Evolutionary conservation across 2,113 vertebrate species (phyloP).

Genomic region (Lagopus leucura): DNA sequence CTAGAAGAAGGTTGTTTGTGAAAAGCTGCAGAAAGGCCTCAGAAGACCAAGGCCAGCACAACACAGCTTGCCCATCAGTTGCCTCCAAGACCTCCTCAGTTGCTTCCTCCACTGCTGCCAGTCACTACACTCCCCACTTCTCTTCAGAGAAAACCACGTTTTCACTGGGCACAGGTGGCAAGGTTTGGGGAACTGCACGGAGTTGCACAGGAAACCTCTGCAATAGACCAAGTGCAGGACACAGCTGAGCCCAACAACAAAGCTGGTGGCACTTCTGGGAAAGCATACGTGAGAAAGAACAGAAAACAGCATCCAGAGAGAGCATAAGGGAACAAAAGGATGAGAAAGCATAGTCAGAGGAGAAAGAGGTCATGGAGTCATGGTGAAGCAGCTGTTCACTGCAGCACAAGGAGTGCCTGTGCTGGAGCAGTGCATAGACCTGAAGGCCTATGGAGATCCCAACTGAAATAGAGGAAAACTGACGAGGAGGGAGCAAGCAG

Average conservation of each 20-base stretch:
- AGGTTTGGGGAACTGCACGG: background rate
- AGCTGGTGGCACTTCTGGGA: background rate
- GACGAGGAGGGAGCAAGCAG: background rate
- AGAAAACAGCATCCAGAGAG: background rate
- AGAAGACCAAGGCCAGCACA: rapidly evolving
- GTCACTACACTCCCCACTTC: rapidly evolving
- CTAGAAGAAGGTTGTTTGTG: background rate
- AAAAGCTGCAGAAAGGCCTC: background rate
- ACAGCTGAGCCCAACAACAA: background rate
- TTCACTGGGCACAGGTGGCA: rapidly evolving
- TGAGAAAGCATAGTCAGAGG: background rate
- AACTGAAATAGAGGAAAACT: background rate
- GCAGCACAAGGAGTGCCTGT: background rate
- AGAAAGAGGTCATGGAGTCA: background rate
- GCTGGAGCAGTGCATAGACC: background rate
- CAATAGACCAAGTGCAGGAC: background rate
- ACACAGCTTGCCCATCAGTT: rapidly evolving
- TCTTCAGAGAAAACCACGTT: background rate
- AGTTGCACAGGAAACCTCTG: background rate
- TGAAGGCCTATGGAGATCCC: background rate
- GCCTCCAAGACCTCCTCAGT: background rate
- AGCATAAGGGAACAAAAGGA: background rate
- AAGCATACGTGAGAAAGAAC: rapidly evolving
- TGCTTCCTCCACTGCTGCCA: background rate
- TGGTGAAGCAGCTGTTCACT: background rate